These are phyloP conservation scores for Takifugu ocellatus DNA, from an alignment of 2,797 vertebrate genomes.

Conservation along the genomic window DNA sequence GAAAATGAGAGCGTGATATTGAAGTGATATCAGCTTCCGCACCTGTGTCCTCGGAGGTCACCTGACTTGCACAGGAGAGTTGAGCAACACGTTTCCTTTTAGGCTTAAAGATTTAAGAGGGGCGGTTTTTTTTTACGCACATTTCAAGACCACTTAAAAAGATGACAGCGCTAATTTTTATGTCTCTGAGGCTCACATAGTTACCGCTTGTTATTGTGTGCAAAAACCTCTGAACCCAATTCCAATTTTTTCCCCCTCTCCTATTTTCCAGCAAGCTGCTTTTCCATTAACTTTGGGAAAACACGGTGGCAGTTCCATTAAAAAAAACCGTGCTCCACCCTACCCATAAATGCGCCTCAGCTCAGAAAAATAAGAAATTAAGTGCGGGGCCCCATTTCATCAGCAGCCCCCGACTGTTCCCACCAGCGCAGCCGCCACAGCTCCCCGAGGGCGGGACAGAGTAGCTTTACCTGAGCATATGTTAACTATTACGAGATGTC, in stretches of 20 bases:
- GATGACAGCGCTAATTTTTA: constrained; percentile 84
- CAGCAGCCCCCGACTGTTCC: constrained; percentile 77
- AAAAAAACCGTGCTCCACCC: constrained; percentile 83
- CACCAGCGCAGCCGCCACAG: constrained; percentile 78
- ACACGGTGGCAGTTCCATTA: constrained; percentile 97
- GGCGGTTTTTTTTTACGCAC: too few species aligned
- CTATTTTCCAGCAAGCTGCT: constrained; percentile 97
- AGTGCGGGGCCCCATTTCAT: constrained; percentile 88
- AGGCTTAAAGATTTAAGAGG: too few species aligned
- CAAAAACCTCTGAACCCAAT: constrained; percentile 93
- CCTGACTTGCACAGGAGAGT: background rate
- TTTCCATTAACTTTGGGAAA: constrained; percentile 98
- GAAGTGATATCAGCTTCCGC: constrained; percentile 48
- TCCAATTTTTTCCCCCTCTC: constrained; percentile 74
- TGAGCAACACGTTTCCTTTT: constrained; percentile 67
- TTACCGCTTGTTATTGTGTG: constrained; percentile 88
- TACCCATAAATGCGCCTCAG: constrained; percentile 87
- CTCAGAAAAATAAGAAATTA: constrained; percentile 92
- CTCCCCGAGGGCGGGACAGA: constrained; percentile 84
- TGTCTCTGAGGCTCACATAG: constrained; percentile 80
- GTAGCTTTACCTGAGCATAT: constrained; percentile 96
- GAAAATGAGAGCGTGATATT: constrained; percentile 75
- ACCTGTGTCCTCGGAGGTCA: constrained; percentile 17
- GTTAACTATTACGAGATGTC: constrained; percentile 96
- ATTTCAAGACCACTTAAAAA: too few species aligned